These are phyloP conservation scores for Aphidoletes aphidimyza DNA, from an alignment of 2,888 invertebrate species.

Conservation along the genomic window DNA sequence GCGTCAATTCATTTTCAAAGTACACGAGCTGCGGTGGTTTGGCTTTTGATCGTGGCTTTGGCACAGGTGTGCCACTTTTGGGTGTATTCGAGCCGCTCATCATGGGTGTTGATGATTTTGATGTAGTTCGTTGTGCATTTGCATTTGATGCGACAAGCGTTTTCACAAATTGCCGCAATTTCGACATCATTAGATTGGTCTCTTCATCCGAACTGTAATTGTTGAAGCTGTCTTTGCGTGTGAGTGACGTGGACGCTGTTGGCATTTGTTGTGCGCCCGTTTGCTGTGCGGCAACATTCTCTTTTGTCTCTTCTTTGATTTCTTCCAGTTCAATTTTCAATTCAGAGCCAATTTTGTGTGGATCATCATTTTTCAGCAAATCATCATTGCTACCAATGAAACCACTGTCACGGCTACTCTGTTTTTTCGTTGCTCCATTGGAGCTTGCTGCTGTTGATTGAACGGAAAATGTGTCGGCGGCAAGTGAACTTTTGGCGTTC, in stretches of 20 bases:
- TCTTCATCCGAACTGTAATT: slow-evolving; percentile 95
- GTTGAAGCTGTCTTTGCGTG: slow-evolving; percentile 89
- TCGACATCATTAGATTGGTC: slow-evolving; percentile 94
- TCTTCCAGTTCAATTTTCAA: slow-evolving; percentile 72
- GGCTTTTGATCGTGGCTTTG: slow-evolving; percentile 72
- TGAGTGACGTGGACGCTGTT: slow-evolving; percentile 66
- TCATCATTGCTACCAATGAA: slow-evolving; percentile 91
- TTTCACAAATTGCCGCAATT: slow-evolving; percentile 92
- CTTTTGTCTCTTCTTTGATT: slow-evolving; percentile 72
- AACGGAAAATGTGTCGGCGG: slow-evolving; percentile 73
- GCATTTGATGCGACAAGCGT: slow-evolving; percentile 80
- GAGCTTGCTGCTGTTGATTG: slow-evolving; percentile 70
- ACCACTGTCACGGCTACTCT: slow-evolving; percentile 87
- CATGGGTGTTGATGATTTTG: slow-evolving; percentile 63
- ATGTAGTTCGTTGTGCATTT: slow-evolving; percentile 66
- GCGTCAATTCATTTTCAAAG: slow-evolving; percentile 88
- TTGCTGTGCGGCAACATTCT: slow-evolving; percentile 66
- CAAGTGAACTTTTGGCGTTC: slow-evolving; percentile 74
- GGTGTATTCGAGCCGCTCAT: slow-evolving; percentile 57
- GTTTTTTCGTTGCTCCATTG: slow-evolving; percentile 75
- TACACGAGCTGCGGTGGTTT: slow-evolving; percentile 89
- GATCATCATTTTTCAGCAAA: slow-evolving; percentile 72
- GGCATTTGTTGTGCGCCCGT: background rate
- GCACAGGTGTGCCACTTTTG: slow-evolving; percentile 69
- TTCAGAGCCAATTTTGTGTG: slow-evolving; percentile 59